Evolutionary conservation across 1,140 invertebrate species (phyloP), one percentile per base, ranked within the genome.

Genomic region (Lucilia sericata): DNA sequence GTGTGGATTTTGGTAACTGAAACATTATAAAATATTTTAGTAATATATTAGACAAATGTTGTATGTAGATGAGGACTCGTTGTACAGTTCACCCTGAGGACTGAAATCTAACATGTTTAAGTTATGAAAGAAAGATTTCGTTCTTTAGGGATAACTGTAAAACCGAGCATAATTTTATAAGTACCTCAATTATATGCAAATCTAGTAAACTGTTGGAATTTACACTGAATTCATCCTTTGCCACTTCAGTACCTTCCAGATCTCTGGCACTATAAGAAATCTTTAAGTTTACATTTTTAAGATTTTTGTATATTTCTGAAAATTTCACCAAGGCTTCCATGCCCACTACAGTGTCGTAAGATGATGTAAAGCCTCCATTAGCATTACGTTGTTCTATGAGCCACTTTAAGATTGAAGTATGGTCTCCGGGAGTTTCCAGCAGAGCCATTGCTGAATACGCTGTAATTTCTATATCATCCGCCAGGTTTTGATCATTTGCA

Each of bases 391-490:
- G 94, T 75, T 93, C 92, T 7, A 94, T 93, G 84, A 96, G 91
- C 95, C 95, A 96, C 30, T 93, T 91, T 2, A 94, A 88, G 8
- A 93, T 92, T 70, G 93, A 93, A 55, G 93, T 88, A 5, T 92
- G 91, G 3, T 93, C 91, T 4, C 93, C 92, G 5, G 94, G 91
- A 2, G 92, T 92, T 87, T 93, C 93, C n/a, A 95, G 87, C n/a
- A 94, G 91, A 12, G 95, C 93, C 55, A 96, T 88, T 25, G 96
- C 87, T 3, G 93, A 94, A 87, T 97, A 97, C 0, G 95, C 93
- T 2, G 96, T 96, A 87, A 95, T 95, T 91, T 97, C 96, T 36
- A 97, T 93, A 87, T 96, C 94, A 14, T 94, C 92, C 13, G 95
- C 94, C 83, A 92, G 91, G 0, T 93, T 92, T 85, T 93, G 86